Percentiles rank a stretch among this genome's conserved stretches.
These are phyloP conservation scores for Silurus meridionalis DNA, from an alignment of 2,113 vertebrate genomes.

Conservation along the genomic window DNA sequence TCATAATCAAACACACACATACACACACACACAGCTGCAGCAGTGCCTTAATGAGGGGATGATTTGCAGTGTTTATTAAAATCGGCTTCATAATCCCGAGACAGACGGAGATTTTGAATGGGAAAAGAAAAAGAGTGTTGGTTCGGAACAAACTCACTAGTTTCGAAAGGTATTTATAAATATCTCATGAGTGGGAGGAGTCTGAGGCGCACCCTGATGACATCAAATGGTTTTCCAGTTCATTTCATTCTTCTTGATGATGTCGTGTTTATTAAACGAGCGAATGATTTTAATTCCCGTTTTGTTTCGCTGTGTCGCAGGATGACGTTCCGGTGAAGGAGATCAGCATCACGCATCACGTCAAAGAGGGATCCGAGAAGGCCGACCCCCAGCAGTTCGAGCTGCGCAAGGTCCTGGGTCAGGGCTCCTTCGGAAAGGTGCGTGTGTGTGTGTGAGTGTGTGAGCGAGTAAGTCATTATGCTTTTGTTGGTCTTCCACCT, in stretches of 20 bases:
- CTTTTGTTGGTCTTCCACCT: not conserved
- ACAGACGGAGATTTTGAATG: not conserved
- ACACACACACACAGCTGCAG: not conserved
- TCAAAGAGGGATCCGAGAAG: constrained; percentile 85
- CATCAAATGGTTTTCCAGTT: not conserved
- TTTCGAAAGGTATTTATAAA: not conserved
- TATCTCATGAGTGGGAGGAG: not conserved
- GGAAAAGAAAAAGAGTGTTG: not conserved
- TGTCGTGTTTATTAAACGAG: not conserved
- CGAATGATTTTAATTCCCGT: not conserved
- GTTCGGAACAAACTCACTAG: not conserved
- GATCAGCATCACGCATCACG: constrained; percentile 84
- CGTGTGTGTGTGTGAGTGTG: constrained; percentile 27
- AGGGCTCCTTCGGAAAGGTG: constrained; percentile 88
- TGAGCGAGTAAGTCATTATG: not conserved
- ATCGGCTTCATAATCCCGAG: not conserved
- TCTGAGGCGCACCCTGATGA: not conserved
- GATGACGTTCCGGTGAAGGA: constrained; percentile 84
- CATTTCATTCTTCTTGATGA: too few relatives aligned
- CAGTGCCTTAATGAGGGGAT: not conserved
- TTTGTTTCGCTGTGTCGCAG: constrained; percentile 56
- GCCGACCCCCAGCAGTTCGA: constrained; percentile 85
- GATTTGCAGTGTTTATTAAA: not conserved
- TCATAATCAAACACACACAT: not conserved
- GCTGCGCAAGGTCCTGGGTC: constrained; percentile 82